Evolutionary conservation across 2,113 vertebrate species (phyloP), one percentile per base, ranked within the genome.

Genomic region (Machaerirhynchus nigripectus): DNA sequence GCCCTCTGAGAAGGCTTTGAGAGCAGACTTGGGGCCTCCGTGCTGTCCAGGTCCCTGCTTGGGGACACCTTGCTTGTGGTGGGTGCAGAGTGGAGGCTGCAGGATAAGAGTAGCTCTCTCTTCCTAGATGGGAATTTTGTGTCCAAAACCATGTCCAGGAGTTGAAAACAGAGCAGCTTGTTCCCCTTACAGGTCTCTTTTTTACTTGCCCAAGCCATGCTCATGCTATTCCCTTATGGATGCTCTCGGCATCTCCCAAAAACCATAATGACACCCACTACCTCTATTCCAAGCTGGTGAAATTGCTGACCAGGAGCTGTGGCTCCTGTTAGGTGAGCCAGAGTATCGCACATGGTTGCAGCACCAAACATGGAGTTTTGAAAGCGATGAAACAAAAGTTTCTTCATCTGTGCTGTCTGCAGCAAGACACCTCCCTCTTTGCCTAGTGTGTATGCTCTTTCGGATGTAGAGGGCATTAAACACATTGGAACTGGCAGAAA

Each of bases 381-480:
- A 37, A 49, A 59, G 10, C 2, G 2, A 15, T 37, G 27, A 47
- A 81, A 64, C 30, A 61, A 15, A 94, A 78, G 19, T 40, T 27
- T 71, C 37, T 74, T 47, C 35, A 47, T 37, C 52, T 1, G 0
- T 0, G 4, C 50, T 59, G 42, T 70, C 27, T 47, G 30, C 39
- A 61, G 63, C 1, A 8, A 65, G 46, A 52, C 39, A 46, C 8
- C 42, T 80, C 35, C 22, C 53, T 73, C 33, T 67, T 69, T 26
- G 16, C 27, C 53, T 52, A 37, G 12, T 1, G 2, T 35, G n/a
- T 18, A 1, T 0, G 2, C 20, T 67, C 35, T 76, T 67, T 27
- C 44, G 15, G 76, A 17, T 12, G 11, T 27, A 39, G 44, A 37
- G 40, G 27, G 23, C 56, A 64, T 82, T 64, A 27, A 75, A 83